Evolutionary conservation across 2,113 vertebrate species (phyloP).

Genomic region (Geothlypis trichas): DNA sequence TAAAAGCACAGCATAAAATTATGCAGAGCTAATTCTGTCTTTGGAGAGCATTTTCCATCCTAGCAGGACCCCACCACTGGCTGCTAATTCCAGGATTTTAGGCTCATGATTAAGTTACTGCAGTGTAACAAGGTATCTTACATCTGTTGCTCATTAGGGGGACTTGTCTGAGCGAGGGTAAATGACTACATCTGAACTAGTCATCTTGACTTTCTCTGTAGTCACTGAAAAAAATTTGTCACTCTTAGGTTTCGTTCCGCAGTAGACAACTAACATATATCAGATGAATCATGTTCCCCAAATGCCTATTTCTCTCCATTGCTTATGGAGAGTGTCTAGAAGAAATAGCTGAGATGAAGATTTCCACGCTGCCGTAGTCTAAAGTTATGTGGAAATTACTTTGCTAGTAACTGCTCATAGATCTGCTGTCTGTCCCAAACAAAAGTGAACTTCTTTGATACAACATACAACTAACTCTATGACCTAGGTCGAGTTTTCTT

Average conservation of each 20-base stretch:
- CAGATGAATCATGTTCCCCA: not conserved
- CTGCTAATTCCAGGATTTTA: slow-evolving; percentile 18
- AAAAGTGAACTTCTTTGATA: not conserved
- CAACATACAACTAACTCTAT: not conserved
- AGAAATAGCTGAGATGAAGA: not conserved
- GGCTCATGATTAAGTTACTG: slow-evolving; percentile 33
- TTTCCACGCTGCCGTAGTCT: not conserved
- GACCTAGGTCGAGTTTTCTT: not conserved
- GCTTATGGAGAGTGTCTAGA: not conserved
- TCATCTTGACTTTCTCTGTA: slow-evolving; percentile 19
- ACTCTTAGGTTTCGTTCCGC: not conserved
- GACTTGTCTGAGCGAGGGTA: slow-evolving; percentile 10
- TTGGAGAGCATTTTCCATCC: not conserved
- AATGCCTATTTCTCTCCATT: not conserved
- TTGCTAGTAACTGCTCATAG: not conserved
- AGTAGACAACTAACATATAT: not conserved
- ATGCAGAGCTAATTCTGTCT: not conserved
- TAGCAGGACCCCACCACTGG: not conserved
- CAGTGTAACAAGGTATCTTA: slow-evolving; percentile 14
- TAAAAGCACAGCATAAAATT: not conserved
- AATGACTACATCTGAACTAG: slow-evolving; percentile 7
- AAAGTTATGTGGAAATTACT: not conserved
- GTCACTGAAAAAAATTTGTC: not conserved
- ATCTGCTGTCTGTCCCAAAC: not conserved
- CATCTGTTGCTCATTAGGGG: slow-evolving; percentile 32